phyloP scores from a whole-genome alignment of 2,113 vertebrate genomes.

The Megaceryle maxima region DNA sequence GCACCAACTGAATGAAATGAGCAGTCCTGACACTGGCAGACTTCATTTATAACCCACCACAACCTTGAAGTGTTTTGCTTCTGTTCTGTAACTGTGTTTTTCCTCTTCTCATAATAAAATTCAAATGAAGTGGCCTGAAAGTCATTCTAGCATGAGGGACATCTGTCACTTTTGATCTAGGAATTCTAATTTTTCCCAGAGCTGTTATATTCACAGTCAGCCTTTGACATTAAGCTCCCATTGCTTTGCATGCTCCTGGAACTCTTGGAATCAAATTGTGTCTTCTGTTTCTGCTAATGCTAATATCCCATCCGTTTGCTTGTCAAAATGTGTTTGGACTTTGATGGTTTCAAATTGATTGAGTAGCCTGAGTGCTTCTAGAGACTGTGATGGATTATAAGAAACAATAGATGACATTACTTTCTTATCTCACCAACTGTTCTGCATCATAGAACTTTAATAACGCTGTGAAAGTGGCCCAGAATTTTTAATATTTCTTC shows the following conservation, averaged over 20 bases:
- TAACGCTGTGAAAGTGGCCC: background rate
- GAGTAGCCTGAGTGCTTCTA: slow-evolving; percentile 7
- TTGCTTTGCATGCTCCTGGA: slow-evolving; percentile 4
- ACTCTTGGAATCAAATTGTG: slow-evolving; percentile 10
- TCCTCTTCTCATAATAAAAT: slow-evolving; percentile 23
- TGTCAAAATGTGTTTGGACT: slow-evolving; percentile 10
- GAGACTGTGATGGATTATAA: background rate
- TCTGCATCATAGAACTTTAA: slow-evolving; percentile 32
- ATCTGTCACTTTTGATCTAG: slow-evolving; percentile 25
- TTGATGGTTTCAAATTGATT: slow-evolving; percentile 3
- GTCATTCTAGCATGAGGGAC: background rate
- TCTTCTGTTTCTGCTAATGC: background rate
- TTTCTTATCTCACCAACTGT: background rate
- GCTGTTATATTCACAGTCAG: background rate
- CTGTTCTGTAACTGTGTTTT: background rate
- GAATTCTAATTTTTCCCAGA: background rate
- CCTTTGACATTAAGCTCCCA: background rate
- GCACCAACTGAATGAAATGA: background rate
- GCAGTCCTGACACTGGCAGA: background rate
- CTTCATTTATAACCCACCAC: background rate
- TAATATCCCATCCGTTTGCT: background rate
- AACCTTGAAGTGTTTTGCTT: background rate
- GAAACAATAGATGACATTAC: slow-evolving; percentile 20
- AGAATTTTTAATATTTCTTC: slow-evolving; percentile 31
- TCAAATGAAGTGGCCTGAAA: slow-evolving; percentile 2